Base-by-base conservation (phyloP, 2,797 vertebrate genomes). In the Melanotaenia boesemani region DNA sequence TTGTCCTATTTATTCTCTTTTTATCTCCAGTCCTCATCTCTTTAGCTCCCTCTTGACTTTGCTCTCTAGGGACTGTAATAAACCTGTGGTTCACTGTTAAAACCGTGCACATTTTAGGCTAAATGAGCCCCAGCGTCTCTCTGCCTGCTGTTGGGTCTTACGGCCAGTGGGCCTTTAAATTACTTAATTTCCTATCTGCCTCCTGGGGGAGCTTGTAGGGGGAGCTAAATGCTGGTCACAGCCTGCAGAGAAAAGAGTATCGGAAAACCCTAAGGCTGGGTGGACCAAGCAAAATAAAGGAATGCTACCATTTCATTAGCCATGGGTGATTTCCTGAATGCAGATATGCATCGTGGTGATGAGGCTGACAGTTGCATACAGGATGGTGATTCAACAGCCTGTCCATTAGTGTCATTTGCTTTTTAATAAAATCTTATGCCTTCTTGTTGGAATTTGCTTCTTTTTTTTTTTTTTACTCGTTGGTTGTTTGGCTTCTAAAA, bases 161-260 rank as follows among this genome's bases (percentile, higher is more conserved):
- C 80, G 41, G 90, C 89, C 89, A 91, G 89, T 91, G 87, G 90
- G 85, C 78, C 85, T 90, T 89, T 86, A 93, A 92, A 91, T 88
- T 74, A 89, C 86, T 90, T 90, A 79, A 92, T 92, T 90, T 91
- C 80, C 82, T 86, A 68, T 89, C 70, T 79, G 80, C 83, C 81
- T 89, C 86, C 79, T 83, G 77, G 78, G 89, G 87, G 87, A 86
- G 78, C 76, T 86, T 87, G 92, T 82, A 80, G 76, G 74, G 48
- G 11, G 59, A 85, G 84, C 80, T 88, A 62, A 88, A 82, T 77
- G 74, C 74, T 73, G 67, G 83, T 81, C 78, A 81, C 66, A 85
- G 80, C 72, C 85, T 61, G 28, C 79, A 67, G 85, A 84, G 89
- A 86, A 37, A n/a, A 18, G 67, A 80, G 74, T 55, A 73, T 85